phyloP scores from a whole-genome alignment of 2,113 vertebrate genomes.

The Alosa alosa region DNA sequence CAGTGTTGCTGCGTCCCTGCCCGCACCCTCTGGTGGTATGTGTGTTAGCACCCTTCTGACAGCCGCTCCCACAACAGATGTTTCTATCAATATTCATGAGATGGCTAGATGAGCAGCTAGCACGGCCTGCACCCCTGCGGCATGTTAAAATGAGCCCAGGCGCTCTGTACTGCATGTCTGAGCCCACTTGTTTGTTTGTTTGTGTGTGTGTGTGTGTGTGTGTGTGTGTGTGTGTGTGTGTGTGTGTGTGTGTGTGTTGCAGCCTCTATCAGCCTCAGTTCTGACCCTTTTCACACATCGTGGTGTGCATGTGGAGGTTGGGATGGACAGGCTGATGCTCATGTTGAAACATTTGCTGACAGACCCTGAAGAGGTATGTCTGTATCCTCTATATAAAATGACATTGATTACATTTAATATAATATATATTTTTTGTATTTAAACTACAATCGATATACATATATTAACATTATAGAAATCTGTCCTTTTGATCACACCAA shows the following conservation, averaged over 20 bases:
- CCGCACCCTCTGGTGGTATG: conserved; percentile 63
- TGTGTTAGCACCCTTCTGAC: conserved; percentile 53
- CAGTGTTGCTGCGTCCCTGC: conserved; percentile 57
- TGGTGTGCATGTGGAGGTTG: conserved; percentile 51
- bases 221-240: conserved; percentile 13
- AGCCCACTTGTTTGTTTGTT: neutral
- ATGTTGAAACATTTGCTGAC: conserved; percentile 53
- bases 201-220: neutral
- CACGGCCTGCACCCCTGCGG: neutral
- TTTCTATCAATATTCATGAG: conserved; percentile 9
- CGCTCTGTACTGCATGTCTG: neutral
- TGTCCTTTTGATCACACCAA: neutral
- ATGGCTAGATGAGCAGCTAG: neutral
- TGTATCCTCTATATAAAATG: neutral
- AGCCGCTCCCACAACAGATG: conserved; percentile 50
- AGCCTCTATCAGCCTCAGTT: conserved; percentile 65
- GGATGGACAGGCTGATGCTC: conserved; percentile 51
- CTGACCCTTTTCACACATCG: conserved; percentile 61
- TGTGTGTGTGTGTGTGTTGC: neutral
- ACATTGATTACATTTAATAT: neutral
- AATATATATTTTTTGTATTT: too few species aligned
- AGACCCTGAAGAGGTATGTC: conserved; percentile 57
- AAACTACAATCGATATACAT: too few species aligned
- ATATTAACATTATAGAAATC: neutral
- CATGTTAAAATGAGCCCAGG: neutral